Conservation (phyloP, 2,888 invertebrate species). For the Lottia gigantea region DNA sequence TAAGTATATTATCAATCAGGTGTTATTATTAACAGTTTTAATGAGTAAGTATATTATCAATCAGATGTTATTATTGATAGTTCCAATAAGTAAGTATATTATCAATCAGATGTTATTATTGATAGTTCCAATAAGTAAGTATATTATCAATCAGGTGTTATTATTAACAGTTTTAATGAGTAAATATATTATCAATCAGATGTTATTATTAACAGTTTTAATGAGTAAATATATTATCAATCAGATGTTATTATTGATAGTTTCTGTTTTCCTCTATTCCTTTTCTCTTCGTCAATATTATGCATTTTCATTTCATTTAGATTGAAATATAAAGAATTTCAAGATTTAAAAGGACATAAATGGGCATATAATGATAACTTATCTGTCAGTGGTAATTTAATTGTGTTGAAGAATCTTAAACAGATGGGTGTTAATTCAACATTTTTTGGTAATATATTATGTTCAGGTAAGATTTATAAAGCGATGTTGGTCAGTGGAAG, state of each 20-base stretch:
- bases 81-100: slow-evolving; percentile 31
- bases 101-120: no score
- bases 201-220: slow-evolving; percentile 71
- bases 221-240: slow-evolving; percentile 31
- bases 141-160: no score
- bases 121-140: no score
- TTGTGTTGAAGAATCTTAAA: slow-evolving; percentile 49
- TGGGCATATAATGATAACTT: slow-evolving; percentile 48
- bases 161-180: no score
- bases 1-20: no score
- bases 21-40: no score
- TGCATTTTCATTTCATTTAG: slow-evolving; percentile 31
- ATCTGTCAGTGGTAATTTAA: slow-evolving; percentile 48
- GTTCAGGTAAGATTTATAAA: slow-evolving; percentile 44
- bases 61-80: slow-evolving; percentile 74
- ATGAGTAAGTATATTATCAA: slow-evolving; percentile 72
- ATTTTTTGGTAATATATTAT: slow-evolving; percentile 50
- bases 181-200: slow-evolving; percentile 75
- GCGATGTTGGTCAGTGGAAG: no score
- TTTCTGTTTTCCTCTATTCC: no score
- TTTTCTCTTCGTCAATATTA: no score
- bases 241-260: no score
- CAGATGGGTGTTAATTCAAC: slow-evolving; percentile 50
- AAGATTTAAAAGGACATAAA: slow-evolving; percentile 50
- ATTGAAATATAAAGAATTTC: slow-evolving; percentile 44